phyloP scores from a whole-genome alignment of 2,888 invertebrate species.

The Pristionchus fissidentatus region DNA sequence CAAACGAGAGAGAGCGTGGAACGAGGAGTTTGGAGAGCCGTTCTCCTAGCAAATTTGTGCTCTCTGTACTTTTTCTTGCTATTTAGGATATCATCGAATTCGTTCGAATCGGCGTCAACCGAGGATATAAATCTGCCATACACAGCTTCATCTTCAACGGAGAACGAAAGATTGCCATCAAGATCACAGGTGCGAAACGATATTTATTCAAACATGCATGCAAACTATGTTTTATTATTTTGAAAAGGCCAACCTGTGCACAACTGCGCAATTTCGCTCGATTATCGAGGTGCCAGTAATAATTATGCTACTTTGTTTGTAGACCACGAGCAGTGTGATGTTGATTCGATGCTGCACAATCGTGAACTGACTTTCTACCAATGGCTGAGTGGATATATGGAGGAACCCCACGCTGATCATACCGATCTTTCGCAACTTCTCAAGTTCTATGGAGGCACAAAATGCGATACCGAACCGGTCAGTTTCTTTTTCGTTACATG shows the following conservation, averaged over 20 bases:
- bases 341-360: neutral
- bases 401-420: neutral
- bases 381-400: neutral
- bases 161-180: neutral
- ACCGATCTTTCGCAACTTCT: neutral
- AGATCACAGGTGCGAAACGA: slow-evolving; percentile 26
- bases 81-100: no score
- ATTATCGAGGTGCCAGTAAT: no score
- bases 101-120: neutral
- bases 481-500: neutral
- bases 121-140: neutral
- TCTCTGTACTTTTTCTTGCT: no score
- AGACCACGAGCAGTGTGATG: neutral
- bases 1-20: no score
- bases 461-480: neutral
- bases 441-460: neutral
- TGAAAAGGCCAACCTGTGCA: no score
- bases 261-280: no score
- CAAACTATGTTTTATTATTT: no score
- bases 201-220: neutral
- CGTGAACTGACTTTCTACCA: neutral
- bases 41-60: no score
- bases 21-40: no score
- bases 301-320: no score
- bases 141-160: neutral